Conservation (phyloP, 2,888 invertebrate genomes). For the Diarsia dahlii region DNA sequence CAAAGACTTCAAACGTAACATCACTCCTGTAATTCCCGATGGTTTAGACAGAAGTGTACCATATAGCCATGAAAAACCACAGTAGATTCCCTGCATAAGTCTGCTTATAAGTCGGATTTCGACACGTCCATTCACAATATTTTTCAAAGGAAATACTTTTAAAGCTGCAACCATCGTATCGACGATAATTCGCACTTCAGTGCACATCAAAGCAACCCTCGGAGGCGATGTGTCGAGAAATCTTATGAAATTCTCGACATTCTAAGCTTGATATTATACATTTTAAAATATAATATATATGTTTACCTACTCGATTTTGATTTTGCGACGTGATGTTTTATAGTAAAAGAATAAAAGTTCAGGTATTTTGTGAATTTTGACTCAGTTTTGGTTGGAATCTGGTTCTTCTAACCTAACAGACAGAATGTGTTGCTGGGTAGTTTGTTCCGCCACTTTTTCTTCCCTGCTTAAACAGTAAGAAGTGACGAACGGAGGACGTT, state of each 20-base stretch:
- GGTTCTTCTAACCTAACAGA: no score
- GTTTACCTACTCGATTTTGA: background rate
- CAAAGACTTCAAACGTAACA: background rate
- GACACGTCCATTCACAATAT: background rate
- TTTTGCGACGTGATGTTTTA: background rate
- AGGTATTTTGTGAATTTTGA: no score
- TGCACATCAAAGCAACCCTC: conserved; percentile 20
- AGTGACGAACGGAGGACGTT: no score
- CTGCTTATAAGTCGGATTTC: background rate
- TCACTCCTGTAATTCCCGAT: background rate
- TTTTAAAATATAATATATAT: background rate
- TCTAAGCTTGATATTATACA: background rate
- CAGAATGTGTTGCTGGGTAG: no score
- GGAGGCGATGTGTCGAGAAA: background rate
- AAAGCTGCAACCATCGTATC: background rate
- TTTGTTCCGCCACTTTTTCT: no score
- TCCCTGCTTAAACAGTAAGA: no score
- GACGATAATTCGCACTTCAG: conserved; percentile 12
- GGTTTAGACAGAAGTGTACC: background rate
- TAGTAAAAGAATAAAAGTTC: background rate
- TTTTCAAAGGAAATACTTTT: conserved; percentile 12
- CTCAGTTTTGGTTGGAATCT: no score
- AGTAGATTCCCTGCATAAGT: background rate
- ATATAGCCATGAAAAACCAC: background rate
- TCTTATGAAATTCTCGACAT: background rate